A percentile compares a stretch with the other conserved stretches of the same genome.
Evolutionary conservation across 2,888 invertebrate species (phyloP).

Genomic region (Lasioglossum oenotherae): DNA sequence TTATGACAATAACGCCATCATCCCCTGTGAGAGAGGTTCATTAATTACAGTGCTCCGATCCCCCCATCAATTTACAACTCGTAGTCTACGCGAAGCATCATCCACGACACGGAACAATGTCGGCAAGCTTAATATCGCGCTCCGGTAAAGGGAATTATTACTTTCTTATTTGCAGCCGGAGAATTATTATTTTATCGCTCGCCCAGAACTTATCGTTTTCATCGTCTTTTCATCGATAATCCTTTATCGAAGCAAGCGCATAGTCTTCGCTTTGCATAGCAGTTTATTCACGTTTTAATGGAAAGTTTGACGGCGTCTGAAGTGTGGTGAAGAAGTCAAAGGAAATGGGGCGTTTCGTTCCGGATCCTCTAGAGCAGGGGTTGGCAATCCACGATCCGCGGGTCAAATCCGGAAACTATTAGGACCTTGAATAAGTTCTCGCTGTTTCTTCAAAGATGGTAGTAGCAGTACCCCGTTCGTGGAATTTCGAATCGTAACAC

Average conservation of each 20-base stretch:
- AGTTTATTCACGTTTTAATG: not conserved
- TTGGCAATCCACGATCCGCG: too few relatives aligned
- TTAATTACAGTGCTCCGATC: conserved; percentile 46
- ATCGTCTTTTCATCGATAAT: not conserved
- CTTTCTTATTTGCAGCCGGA: conserved; percentile 2
- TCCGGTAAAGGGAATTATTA: conserved; percentile 21
- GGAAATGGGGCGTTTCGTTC: too few relatives aligned
- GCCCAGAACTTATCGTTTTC: not conserved
- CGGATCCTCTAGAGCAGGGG: too few relatives aligned
- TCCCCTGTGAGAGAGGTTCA: conserved; percentile 35
- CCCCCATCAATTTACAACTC: conserved; percentile 14
- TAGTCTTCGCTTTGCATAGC: not conserved
- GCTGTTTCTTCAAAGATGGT: too few relatives aligned
- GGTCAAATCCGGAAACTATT: too few relatives aligned
- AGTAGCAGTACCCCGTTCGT: too few relatives aligned
- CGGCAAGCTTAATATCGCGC: conserved; percentile 16
- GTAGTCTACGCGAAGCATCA: not conserved
- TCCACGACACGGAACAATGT: conserved; percentile 28
- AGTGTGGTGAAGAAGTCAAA: too few relatives aligned
- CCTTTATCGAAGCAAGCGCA: not conserved
- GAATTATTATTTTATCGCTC: not conserved
- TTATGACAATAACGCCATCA: conserved; percentile 49
- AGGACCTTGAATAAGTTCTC: too few relatives aligned
- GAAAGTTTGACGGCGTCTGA: too few relatives aligned
- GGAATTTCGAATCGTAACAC: too few relatives aligned